phyloP scores from a whole-genome alignment of 1,140 invertebrate genomes.

The Oedothorax gibbosus region DNA sequence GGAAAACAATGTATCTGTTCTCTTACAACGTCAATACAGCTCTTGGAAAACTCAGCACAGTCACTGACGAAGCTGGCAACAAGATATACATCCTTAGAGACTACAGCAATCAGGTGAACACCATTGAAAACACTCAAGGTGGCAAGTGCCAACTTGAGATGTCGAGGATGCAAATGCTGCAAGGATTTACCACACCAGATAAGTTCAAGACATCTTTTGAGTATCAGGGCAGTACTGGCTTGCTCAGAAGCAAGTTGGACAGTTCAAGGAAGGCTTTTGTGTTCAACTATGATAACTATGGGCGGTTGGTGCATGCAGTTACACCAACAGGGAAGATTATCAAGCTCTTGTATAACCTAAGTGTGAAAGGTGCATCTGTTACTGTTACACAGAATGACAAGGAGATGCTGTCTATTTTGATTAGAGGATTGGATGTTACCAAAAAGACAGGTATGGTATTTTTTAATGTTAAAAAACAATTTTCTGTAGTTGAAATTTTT shows the following conservation, averaged over 20 bases:
- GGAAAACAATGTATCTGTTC: constrained; percentile 92
- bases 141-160: constrained; percentile 91
- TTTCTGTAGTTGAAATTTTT: too few relatives aligned
- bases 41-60: constrained; percentile 91
- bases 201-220: constrained; percentile 72
- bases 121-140: constrained; percentile 93
- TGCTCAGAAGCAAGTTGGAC: constrained; percentile 80
- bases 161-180: constrained; percentile 62
- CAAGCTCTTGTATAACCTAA: constrained; percentile 72
- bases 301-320: constrained; percentile 84
- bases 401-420: constrained; percentile 84
- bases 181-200: constrained; percentile 63
- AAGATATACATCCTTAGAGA: constrained; percentile 92
- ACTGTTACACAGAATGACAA: constrained; percentile 76
- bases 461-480: neutral
- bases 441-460: constrained; percentile 56
- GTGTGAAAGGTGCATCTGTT: constrained; percentile 63
- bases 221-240: constrained; percentile 84
- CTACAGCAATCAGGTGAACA: constrained; percentile 80
- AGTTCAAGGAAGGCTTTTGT: constrained; percentile 75
- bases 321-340: constrained; percentile 91
- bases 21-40: constrained; percentile 96
- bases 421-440: constrained; percentile 84
- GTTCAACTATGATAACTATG: constrained; percentile 89
- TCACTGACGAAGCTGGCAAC: constrained; percentile 92